Base-by-base conservation (phyloP, 35 echinoderm and acorn worm genomes). In the Holothuria glaberrima region DNA sequence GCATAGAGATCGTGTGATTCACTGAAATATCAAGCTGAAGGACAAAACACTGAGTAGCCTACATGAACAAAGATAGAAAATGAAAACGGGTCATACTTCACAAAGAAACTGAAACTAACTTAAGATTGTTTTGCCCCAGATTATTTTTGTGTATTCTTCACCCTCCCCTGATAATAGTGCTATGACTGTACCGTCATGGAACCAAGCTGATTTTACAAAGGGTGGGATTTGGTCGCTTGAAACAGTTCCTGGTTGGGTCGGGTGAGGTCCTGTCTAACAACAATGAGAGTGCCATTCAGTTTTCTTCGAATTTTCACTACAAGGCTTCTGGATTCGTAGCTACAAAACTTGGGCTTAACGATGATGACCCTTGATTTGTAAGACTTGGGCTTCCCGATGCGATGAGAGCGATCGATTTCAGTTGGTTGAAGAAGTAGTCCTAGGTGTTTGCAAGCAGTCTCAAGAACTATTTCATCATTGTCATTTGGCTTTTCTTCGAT, bases 331-430 rank as follows among this genome's bases (percentile, higher is more conserved):
- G 69, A 10, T 27, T 72, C 69, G 30, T 73, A 73, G 70, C 29
- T 73, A 20, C 70, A 73, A 72, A 72, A 72, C 30, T 72, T n/a
- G n/a, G n/a, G n/a, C n/a, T n/a, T 72, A 5, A 46, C 44, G 10
- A 46, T 46, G 44, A 46, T 46, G 44, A 10, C 44, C 44, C 10
- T 46, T 10, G n/a, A 28, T 72, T 72, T 30, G 7, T 72, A 30
- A 30, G 69, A 28, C 69, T 72, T 14, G 30, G 69, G n/a, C 69
- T 72, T 72, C 69, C 69, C 29, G 9, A 32, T 17, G 30, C 69
- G 18, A 72, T 72, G 69, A 72, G 69, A 72, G 69, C 69, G 69
- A 30, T 72, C 69, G 30, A 72, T 72, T 30, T 72, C 69, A 72
- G 69, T 32, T 72, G 69, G 69, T 72, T 72, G 69, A 32, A 72